Evolutionary conservation across 2,888 invertebrate genomes (phyloP).

Genomic region (Himalopsyche kuldschensis): DNA sequence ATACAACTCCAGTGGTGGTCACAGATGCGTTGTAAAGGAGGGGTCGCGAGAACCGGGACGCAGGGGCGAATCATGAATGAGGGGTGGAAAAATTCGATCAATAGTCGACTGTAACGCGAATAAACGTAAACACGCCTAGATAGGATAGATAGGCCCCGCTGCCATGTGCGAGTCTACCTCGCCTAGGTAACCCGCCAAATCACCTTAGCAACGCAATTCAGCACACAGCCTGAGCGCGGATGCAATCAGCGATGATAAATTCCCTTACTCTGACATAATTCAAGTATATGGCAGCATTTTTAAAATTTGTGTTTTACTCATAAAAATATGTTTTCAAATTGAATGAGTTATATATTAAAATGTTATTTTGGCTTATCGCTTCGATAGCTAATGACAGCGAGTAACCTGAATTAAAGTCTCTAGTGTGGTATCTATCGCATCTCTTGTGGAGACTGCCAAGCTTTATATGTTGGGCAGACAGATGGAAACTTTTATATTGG

Average conservation of each 20-base stretch:
- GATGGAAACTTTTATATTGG: too few species aligned
- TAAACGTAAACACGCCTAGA: conserved; percentile 16
- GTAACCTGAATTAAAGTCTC: too few species aligned
- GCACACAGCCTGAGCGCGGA: neutral
- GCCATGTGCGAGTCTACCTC: neutral
- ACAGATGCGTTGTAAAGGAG: neutral
- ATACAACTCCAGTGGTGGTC: neutral
- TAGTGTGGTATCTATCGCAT: too few species aligned
- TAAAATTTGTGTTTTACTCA: too few species aligned
- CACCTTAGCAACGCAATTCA: neutral
- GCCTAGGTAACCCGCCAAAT: neutral
- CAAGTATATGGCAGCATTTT: too few species aligned
- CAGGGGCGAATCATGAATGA: conserved; percentile 14
- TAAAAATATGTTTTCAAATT: too few species aligned
- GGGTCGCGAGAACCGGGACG: neutral
- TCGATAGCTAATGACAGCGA: too few species aligned
- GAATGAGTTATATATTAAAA: too few species aligned
- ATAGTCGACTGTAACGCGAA: conserved; percentile 2
- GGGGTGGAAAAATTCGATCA: conserved; percentile 26
- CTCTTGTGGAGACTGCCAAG: too few species aligned
- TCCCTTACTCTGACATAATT: neutral
- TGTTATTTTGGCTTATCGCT: too few species aligned
- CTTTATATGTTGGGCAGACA: too few species aligned
- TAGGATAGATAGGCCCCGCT: neutral
- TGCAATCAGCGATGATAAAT: neutral